Percentiles rank a stretch among this genome's conserved stretches.
phyloP scores from a whole-genome alignment of 2,797 vertebrate species.

The Ctenochaetus hawaiiensis region DNA sequence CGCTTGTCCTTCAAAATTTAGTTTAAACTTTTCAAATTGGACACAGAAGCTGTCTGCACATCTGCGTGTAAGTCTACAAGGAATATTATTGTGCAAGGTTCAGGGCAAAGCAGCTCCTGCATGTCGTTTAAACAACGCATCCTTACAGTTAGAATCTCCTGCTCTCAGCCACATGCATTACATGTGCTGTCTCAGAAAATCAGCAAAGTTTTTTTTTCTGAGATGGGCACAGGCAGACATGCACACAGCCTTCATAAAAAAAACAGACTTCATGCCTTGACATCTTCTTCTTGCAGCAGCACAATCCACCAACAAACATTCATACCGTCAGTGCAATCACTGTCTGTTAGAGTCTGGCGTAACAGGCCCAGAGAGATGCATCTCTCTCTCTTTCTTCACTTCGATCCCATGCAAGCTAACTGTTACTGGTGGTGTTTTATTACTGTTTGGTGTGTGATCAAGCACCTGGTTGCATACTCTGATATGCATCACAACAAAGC shows the following conservation, averaged over 20 bases:
- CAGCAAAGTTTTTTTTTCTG: slow-evolving; percentile 13
- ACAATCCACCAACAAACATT: slow-evolving; percentile 69
- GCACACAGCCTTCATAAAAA: slow-evolving; percentile 37
- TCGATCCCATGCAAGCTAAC: slow-evolving; percentile 21
- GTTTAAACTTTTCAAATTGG: not conserved
- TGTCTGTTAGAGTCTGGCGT: slow-evolving; percentile 18
- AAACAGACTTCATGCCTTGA: slow-evolving; percentile 48
- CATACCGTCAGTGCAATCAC: slow-evolving; percentile 44
- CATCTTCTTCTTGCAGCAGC: slow-evolving; percentile 47
- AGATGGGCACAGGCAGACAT: slow-evolving; percentile 27
- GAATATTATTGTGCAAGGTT: slow-evolving; percentile 13
- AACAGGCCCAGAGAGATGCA: slow-evolving; percentile 16
- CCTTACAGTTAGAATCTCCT: slow-evolving; percentile 10
- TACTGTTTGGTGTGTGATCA: slow-evolving; percentile 33
- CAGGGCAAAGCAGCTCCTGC: slow-evolving; percentile 33
- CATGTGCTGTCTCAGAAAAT: slow-evolving; percentile 28
- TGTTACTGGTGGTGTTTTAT: slow-evolving; percentile 12
- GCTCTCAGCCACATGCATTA: slow-evolving; percentile 12
- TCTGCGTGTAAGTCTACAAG: slow-evolving; percentile 6
- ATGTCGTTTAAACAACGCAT: slow-evolving; percentile 16
- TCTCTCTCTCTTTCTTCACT: slow-evolving; percentile 21
- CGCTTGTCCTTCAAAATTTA: not conserved
- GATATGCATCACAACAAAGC: slow-evolving; percentile 40
- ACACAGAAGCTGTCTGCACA: not conserved
- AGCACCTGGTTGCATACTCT: slow-evolving; percentile 29